These are phyloP conservation scores for Ceriagrion tenellum DNA, from an alignment of 2,888 invertebrate genomes.

Conservation along the genomic window DNA sequence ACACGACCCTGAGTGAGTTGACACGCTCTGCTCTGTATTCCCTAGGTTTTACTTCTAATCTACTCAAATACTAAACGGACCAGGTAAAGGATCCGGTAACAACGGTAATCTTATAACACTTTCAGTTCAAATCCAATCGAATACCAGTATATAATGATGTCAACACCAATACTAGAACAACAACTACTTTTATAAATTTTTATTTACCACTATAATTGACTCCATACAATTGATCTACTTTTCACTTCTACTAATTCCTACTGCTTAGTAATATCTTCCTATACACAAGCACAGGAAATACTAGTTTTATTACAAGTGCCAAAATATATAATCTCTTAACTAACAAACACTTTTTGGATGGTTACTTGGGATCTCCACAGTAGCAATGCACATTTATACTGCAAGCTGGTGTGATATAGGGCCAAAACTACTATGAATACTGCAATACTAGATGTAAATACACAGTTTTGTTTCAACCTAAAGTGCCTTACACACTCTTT, in stretches of 20 bases:
- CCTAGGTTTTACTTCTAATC: background rate
- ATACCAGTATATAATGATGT: background rate
- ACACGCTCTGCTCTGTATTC: background rate
- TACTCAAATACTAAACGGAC: background rate
- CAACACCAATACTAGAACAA: constrained; percentile 25
- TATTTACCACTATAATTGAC: constrained; percentile 33
- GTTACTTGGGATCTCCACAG: background rate
- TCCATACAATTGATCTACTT: background rate
- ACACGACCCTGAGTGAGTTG: background rate
- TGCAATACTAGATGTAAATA: background rate
- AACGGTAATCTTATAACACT: background rate
- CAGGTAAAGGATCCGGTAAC: background rate
- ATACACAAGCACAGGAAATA: background rate
- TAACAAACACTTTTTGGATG: background rate
- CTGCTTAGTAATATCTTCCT: constrained; percentile 10
- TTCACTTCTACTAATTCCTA: background rate
- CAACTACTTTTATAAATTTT: background rate
- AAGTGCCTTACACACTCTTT: background rate
- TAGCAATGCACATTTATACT: background rate
- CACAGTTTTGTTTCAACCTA: constrained; percentile 30
- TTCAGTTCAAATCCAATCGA: background rate
- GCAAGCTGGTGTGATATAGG: background rate
- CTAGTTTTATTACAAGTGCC: too few species aligned
- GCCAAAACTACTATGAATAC: background rate
- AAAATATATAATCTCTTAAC: constrained; percentile 30